A percentile compares a stretch with the other conserved stretches of the same genome.
phyloP scores from a whole-genome alignment of 2,888 invertebrate species.

The Torymus auratus region DNA sequence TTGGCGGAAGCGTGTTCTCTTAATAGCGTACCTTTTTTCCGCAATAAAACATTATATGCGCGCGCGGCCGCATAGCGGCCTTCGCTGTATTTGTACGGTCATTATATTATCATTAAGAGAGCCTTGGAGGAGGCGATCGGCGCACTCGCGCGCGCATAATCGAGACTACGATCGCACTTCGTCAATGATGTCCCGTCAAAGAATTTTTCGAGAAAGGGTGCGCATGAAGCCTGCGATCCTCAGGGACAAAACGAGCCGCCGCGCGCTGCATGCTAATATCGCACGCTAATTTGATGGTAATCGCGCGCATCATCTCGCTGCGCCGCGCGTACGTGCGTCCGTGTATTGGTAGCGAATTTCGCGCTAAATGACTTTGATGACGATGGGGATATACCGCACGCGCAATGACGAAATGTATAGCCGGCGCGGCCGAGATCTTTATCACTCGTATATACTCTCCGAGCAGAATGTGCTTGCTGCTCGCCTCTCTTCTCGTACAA shows the following conservation, averaged over 20 bases:
- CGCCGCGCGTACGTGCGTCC: background rate
- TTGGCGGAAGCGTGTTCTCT: constrained; percentile 49
- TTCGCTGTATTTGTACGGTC: constrained; percentile 43
- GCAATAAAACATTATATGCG: constrained; percentile 40
- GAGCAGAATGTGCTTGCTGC: constrained; percentile 30
- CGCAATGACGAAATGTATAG: constrained; percentile 16
- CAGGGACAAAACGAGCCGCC: constrained; percentile 49
- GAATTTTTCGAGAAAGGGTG: constrained; percentile 30
- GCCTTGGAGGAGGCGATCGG: constrained; percentile 38
- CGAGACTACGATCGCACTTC: constrained; percentile 22
- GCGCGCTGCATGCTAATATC: constrained; percentile 49
- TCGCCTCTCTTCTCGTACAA: background rate
- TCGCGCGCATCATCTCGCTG: constrained; percentile 4
- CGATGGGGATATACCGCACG: constrained; percentile 9
- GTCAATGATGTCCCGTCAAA: constrained; percentile 3
- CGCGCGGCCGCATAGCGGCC: constrained; percentile 13
- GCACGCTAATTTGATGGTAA: constrained; percentile 56
- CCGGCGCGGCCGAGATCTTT: constrained; percentile 34
- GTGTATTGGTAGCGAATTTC: constrained; percentile 33
- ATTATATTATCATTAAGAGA: constrained; percentile 54
- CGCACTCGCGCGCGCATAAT: constrained; percentile 39
- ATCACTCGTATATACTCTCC: constrained; percentile 35
- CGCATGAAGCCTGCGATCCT: constrained; percentile 13
- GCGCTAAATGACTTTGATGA: constrained; percentile 49
- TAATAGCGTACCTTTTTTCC: constrained; percentile 28